Conservation (phyloP, 2,797 vertebrate genomes). For the Xerus rutilus region DNA sequence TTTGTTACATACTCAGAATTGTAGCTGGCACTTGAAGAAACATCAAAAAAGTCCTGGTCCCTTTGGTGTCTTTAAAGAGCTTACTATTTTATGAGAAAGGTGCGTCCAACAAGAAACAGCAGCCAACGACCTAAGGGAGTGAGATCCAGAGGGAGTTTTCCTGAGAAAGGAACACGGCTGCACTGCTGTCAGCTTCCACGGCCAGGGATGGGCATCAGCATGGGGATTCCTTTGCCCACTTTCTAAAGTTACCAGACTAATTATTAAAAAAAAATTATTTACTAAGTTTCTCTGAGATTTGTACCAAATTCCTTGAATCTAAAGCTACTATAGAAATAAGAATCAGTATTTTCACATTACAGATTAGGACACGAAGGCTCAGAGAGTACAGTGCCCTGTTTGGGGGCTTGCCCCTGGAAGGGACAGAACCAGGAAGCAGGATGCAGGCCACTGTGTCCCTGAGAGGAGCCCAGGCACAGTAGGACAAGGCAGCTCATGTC, state of each 20-base stretch:
- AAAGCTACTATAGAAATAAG: background rate
- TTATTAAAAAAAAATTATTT: background rate
- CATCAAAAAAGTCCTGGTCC: background rate
- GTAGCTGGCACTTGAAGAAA: background rate
- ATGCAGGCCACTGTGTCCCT: rapidly evolving
- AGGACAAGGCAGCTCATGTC: background rate
- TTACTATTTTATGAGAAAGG: background rate
- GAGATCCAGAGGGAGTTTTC: conserved; percentile 22
- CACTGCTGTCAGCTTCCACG: background rate
- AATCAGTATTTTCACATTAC: background rate
- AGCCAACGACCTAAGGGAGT: background rate
- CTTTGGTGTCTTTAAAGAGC: background rate
- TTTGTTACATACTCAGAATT: background rate
- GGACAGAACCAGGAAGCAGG: background rate
- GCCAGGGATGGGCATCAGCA: background rate
- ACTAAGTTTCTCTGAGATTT: conserved; percentile 27
- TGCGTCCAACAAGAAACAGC: background rate
- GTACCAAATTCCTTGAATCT: conserved; percentile 43
- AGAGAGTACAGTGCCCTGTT: background rate
- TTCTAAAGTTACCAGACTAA: conserved; percentile 44
- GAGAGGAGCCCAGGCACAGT: rapidly evolving
- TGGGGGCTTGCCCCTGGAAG: too few relatives aligned
- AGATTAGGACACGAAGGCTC: background rate
- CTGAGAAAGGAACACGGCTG: background rate
- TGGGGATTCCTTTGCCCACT: conserved; percentile 2